Evolutionary conservation across 2,113 vertebrate genomes (phyloP).

Genomic region (Cervus canadensis): DNA sequence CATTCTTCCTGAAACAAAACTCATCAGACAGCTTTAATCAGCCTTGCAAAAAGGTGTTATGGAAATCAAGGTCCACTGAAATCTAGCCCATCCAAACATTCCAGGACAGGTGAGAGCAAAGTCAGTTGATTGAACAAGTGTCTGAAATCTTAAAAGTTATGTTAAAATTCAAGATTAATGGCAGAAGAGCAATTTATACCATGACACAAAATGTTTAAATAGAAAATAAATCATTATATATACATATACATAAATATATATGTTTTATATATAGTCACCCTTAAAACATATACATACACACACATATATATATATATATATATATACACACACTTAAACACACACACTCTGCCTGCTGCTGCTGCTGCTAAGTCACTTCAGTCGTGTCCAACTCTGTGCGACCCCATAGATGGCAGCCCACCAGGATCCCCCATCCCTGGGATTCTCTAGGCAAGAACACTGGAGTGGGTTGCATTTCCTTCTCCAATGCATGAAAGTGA

Average conservation of each 20-base stretch:
- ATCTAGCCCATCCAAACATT: not conserved
- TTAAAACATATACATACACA: too few relatives aligned
- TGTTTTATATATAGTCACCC: too few relatives aligned
- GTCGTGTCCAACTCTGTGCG: too few relatives aligned
- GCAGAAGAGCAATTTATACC: not conserved
- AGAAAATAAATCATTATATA: not conserved
- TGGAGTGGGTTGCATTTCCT: too few relatives aligned
- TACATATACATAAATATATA: not conserved
- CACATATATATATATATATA: accelerated
- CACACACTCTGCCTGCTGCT: not conserved
- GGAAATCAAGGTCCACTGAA: not conserved
- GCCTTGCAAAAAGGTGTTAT: not conserved
- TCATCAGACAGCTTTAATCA: not conserved
- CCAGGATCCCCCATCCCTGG: too few relatives aligned
- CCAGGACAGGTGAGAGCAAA: not conserved
- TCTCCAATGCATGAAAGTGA: too few relatives aligned
- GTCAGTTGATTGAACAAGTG: not conserved
- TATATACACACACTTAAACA: not conserved
- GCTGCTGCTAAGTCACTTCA: too few relatives aligned
- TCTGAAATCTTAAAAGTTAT: not conserved
- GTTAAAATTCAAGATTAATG: not conserved
- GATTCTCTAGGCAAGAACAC: too few relatives aligned
- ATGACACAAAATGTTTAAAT: not conserved
- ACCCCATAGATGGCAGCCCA: too few relatives aligned
- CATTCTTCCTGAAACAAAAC: not conserved